Evolutionary conservation across 2,113 vertebrate genomes (phyloP).

Genomic region (Rana temporaria): DNA sequence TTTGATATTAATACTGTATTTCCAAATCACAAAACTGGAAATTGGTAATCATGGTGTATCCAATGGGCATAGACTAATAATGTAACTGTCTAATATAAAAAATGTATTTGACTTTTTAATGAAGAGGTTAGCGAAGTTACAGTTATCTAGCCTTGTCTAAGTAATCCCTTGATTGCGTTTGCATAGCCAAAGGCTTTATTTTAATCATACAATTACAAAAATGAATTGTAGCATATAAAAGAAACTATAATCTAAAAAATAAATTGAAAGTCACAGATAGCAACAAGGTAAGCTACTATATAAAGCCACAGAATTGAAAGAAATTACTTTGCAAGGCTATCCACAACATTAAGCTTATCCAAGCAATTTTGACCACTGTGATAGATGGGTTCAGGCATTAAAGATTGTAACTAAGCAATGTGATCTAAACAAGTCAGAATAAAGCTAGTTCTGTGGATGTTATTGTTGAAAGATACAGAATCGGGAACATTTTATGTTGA

Average conservation of each 20-base stretch:
- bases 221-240: conserved; percentile 44
- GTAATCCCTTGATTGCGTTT: conserved; percentile 31
- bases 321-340: conserved; percentile 34
- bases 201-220: conserved; percentile 50
- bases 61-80: conserved; percentile 9
- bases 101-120: conserved; percentile 40
- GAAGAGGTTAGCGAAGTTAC: conserved; percentile 15
- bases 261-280: conserved; percentile 49
- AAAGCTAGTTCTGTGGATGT: not conserved
- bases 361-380: conserved; percentile 2
- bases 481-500: too few relatives aligned
- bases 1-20: not conserved
- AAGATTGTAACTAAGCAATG: not conserved
- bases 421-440: not conserved
- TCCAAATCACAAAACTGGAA: not conserved
- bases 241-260: not conserved
- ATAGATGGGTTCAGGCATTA: not conserved
- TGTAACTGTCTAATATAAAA: not conserved
- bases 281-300: conserved; percentile 34
- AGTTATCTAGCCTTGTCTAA: conserved; percentile 30
- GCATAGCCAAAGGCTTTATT: conserved; percentile 46
- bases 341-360: conserved; percentile 14
- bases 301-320: conserved; percentile 34
- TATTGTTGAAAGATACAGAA: not conserved
- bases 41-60: not conserved